Evolutionary conservation across 2,888 invertebrate species (phyloP).

Genomic region (Lissonota sp.): DNA sequence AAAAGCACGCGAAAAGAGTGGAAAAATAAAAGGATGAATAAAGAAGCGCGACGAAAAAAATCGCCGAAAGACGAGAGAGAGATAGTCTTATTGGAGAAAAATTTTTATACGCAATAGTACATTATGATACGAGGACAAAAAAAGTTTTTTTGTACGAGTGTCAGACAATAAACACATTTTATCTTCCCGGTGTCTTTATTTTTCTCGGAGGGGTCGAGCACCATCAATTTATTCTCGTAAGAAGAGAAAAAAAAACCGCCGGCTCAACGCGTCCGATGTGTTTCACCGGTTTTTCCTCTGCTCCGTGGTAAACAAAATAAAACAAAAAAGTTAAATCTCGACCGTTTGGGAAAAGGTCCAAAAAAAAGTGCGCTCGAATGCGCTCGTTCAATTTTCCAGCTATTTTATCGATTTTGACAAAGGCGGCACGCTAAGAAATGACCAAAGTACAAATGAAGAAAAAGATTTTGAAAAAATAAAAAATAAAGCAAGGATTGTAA

Average conservation of each 20-base stretch:
- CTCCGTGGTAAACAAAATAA: not conserved
- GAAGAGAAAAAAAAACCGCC: slow-evolving; percentile 8
- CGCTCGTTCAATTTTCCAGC: not conserved
- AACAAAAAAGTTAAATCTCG: slow-evolving; percentile 4
- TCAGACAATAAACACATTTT: not conserved
- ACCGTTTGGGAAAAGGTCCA: not conserved
- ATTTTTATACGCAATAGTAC: slow-evolving; percentile 13
- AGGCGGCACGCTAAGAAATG: too few species aligned
- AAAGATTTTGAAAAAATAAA: not conserved
- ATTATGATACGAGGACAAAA: slow-evolving; percentile 4
- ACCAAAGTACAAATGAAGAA: too few species aligned
- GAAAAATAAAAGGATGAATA: slow-evolving; percentile 40
- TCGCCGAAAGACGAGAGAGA: not conserved
- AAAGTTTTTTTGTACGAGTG: not conserved
- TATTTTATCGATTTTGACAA: not conserved
- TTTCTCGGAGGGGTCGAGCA: not conserved
- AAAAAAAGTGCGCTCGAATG: not conserved
- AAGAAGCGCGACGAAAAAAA: slow-evolving; percentile 15
- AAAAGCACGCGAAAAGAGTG: slow-evolving; percentile 13
- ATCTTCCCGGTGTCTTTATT: not conserved
- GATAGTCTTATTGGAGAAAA: not conserved
- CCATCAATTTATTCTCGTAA: slow-evolving; percentile 9
- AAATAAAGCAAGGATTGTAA: not conserved
- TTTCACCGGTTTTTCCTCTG: not conserved
- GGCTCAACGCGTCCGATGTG: slow-evolving; percentile 12